Evolutionary conservation across 2,797 vertebrate genomes (phyloP), one percentile per base, ranked within the genome.

Genomic region (Myotis vivesi): DNA sequence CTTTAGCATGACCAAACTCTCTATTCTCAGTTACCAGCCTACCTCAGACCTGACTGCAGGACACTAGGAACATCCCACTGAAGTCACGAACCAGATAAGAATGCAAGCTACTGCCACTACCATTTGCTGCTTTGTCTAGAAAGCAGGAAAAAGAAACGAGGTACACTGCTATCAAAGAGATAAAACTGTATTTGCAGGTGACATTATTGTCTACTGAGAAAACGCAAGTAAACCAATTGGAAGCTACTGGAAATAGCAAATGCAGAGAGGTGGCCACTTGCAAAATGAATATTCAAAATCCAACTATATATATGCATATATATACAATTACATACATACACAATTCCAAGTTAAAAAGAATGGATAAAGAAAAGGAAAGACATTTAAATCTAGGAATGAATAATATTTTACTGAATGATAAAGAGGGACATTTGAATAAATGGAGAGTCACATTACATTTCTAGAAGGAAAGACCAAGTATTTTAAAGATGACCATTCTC

Each of bases 401-500:
- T 28, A 87, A 82, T 16, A 79, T 8, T 91, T 73, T 20, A 64
- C 22, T 64, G 46, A 38, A 12, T 64, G 64, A 80, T 36, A 83
- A 2, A 68, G 81, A 91, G 33, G 72, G 77, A 15, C 3, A 75
- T 64, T 44, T 33, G 62, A 80, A 75, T 49, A 71, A 62, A 62
- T 6, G 66, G 51, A 86, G 55, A 72, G 10, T 38, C 51, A 62
- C 17, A 13, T 4, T 68, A 28, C 25, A 41, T 68, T 93, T 90
- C 75, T 87, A 73, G 82, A 89, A 77, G 71, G 46, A 87, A 91
- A 66, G 23, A 57, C 6, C 19, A 51, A 23, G 20, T 46, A 49
- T 82, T 95, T 96, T 81, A 87, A 92, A 94, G 66, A 59, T 41
- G 36, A 28, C 5, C 11, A 77, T 62, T 89, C 28, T 69, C 77